Conservation (phyloP, 2,888 invertebrate genomes). For the Mesoligia furuncula region DNA sequence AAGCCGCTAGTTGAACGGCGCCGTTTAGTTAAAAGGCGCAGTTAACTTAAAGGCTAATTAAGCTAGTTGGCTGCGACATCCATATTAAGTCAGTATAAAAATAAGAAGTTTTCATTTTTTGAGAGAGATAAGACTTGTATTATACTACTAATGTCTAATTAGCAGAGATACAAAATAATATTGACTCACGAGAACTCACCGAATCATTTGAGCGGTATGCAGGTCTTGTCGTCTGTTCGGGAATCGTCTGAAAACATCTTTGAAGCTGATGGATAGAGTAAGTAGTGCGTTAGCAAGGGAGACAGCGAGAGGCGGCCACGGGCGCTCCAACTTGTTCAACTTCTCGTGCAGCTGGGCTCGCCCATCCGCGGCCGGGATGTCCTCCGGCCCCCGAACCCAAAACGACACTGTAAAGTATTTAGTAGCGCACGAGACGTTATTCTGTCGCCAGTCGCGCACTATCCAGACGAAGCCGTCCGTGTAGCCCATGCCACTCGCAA, state of each 20-base stretch:
- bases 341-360: not conserved
- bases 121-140: too few species aligned
- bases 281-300: conserved; percentile 66
- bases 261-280: conserved; percentile 46
- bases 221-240: conserved; percentile 48
- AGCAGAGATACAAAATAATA: not conserved
- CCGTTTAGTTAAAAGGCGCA: too few species aligned
- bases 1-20: too few species aligned
- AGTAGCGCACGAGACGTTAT: conserved; percentile 21
- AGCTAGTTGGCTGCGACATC: too few species aligned
- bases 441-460: conserved; percentile 72
- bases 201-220: conserved; percentile 20
- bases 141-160: not conserved
- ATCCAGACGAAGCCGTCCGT: conserved; percentile 72
- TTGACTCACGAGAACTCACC: conserved; percentile 29
- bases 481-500: conserved; percentile 84
- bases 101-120: too few species aligned
- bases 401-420: conserved; percentile 67
- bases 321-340: not conserved
- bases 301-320: conserved; percentile 20
- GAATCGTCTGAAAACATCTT: conserved; percentile 22
- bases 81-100: too few species aligned
- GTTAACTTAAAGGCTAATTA: too few species aligned
- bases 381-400: conserved; percentile 54
- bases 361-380: conserved; percentile 4